A percentile compares a stretch with the other conserved stretches of the same genome.
These are phyloP conservation scores for Trogon surrucura DNA, from an alignment of 2,113 vertebrate genomes.

Conservation along the genomic window DNA sequence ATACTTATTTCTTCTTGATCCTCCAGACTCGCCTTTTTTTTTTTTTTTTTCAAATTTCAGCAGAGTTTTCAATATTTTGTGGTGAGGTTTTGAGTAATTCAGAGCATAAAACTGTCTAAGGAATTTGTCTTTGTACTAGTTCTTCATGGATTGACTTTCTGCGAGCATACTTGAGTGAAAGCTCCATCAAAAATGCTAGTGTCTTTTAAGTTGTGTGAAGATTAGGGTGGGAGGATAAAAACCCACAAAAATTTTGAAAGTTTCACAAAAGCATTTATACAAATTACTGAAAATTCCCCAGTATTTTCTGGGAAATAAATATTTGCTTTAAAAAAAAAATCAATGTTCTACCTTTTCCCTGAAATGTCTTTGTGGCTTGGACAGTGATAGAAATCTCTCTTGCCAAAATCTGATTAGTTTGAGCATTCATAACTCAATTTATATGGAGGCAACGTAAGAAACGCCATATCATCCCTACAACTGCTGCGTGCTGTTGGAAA, in stretches of 20 bases:
- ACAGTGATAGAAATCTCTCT: not conserved
- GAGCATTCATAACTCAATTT: not conserved
- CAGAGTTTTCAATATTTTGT: slow-evolving; percentile 38
- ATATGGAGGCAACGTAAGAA: not conserved
- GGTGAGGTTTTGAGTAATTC: not conserved
- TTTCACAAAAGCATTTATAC: not conserved
- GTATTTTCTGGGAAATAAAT: slow-evolving; percentile 28
- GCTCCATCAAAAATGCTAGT: not conserved
- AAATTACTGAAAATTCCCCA: not conserved
- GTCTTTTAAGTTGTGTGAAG: not conserved
- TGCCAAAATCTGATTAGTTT: not conserved
- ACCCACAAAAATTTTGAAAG: slow-evolving; percentile 25
- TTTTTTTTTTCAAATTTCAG: not conserved
- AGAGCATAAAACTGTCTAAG: not conserved
- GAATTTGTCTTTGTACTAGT: not conserved
- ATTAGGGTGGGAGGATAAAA: slow-evolving; percentile 10
- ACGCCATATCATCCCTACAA: fast-evolving
- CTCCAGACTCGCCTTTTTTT: not conserved
- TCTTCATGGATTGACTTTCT: not conserved
- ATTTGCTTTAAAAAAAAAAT: not conserved
- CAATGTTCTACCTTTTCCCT: slow-evolving; percentile 6
- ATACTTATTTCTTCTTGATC: not conserved
- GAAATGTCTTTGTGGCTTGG: slow-evolving; percentile 34
- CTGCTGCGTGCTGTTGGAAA: not conserved
- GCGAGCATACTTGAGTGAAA: not conserved